Base-by-base conservation (phyloP, 1,140 invertebrate species). In the Acromyrmex echinatior region DNA sequence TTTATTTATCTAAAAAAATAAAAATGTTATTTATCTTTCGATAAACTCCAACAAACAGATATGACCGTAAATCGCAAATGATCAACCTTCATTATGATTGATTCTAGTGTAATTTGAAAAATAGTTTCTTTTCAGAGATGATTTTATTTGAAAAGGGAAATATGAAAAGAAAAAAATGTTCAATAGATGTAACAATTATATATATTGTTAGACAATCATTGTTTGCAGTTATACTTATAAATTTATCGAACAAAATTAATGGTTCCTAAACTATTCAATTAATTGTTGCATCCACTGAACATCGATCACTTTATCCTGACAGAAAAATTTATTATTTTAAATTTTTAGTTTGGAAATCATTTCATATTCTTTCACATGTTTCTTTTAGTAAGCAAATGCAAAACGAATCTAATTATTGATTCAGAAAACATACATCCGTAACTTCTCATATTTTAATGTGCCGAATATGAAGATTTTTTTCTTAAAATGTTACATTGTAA, bases 291-390 rank as follows among this genome's bases (percentile, higher is more conserved):
- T 79, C 62, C 28, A 6, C 6, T 14, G 77, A 53, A 66, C 14
- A 9, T 45, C 10, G 5, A 35, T n/a, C 25, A 4, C 12, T 3
- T 60, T 21, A 14, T 68, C 62, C 84, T 89, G 58, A 92, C 91
- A 92, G 86, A 88, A 91, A 91, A 92, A 91, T 92, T 92, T 91
- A 92, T 92, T 88, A 89, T 89, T 76, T 87, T 88, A 92, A 89
- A 91, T 91, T 68, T 90, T 63, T 60, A 73, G 86, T 87, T 78
- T 21, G 88, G 86, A 91, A 90, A 86, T 79, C 71, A 85, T 85
- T 78, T 88, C 74, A 80, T 35, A 63, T 84, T 86, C 49, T 86
- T 51, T 51, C 49, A 45, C 39, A 51, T 51, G 79, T 31, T 88
- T 86, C 16, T 45, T 25, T 56, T 51, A 82, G 68, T 87, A 82